phyloP scores from a whole-genome alignment of 1,140 invertebrate species.

The Oncopeltus fasciatus region DNA sequence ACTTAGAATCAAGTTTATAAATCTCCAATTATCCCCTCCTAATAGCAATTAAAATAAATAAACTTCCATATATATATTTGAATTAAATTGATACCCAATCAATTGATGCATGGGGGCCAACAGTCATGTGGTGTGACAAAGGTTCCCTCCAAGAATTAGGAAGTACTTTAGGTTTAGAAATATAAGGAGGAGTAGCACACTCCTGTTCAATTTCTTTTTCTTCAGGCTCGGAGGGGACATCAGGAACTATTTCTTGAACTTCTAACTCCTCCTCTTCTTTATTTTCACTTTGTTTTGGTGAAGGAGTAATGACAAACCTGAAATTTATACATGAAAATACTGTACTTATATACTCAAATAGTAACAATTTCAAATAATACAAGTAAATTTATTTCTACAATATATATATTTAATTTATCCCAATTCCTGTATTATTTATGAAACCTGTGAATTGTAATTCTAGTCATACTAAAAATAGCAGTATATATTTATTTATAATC shows the following conservation, averaged over 20 bases:
- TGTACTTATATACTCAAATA: too few species aligned
- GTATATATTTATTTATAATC: too few species aligned
- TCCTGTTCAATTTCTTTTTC: not conserved
- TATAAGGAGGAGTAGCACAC: not conserved
- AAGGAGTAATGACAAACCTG: constrained; percentile 23
- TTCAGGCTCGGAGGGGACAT: constrained; percentile 6
- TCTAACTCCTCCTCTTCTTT: constrained; percentile 1
- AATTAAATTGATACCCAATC: constrained; percentile 48
- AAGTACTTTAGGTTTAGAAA: constrained; percentile 12
- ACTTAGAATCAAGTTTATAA: too few species aligned
- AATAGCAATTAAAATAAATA: too few species aligned
- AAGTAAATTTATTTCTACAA: not conserved
- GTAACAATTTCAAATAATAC: not conserved
- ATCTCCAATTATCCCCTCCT: too few species aligned
- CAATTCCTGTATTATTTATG: too few species aligned
- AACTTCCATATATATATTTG: too few species aligned
- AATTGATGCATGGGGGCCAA: constrained; percentile 44
- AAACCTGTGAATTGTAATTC: too few species aligned
- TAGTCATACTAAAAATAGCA: too few species aligned
- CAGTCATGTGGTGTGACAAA: constrained; percentile 39
- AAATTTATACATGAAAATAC: not conserved
- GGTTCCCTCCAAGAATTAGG: constrained; percentile 10
- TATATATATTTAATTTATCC: not conserved
- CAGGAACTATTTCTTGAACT: not conserved
- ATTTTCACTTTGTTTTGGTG: constrained; percentile 10